These are phyloP conservation scores for Silvanus unidentatus DNA, from an alignment of 2,888 invertebrate species.

Conservation along the genomic window DNA sequence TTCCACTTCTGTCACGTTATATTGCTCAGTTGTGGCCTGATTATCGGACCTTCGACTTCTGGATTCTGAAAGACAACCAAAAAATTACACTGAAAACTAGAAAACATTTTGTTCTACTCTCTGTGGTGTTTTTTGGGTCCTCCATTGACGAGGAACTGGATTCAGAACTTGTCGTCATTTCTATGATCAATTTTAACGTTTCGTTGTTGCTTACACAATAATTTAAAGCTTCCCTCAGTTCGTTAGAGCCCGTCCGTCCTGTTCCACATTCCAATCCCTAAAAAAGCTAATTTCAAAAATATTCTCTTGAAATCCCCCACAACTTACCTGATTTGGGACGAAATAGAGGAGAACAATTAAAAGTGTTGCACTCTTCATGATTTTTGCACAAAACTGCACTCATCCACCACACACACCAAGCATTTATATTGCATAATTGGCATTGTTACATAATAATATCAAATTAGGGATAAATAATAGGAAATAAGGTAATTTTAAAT, in stretches of 20 bases:
- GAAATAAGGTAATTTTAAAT: no score
- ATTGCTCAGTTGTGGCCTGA: constrained; percentile 7
- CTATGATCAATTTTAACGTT: constrained; percentile 38
- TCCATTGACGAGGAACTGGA: constrained; percentile 8
- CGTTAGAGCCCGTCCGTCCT: constrained; percentile 18
- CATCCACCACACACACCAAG: neutral
- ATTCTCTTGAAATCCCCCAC: neutral
- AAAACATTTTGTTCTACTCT: neutral
- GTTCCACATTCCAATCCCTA: constrained; percentile 40
- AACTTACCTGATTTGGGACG: neutral
- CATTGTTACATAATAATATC: neutral
- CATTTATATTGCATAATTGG: neutral
- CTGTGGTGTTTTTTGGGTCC: neutral
- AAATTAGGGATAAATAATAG: no score
- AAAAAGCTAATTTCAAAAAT: constrained; percentile 6
- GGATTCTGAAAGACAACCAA: no score
- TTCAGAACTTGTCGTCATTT: constrained; percentile 13
- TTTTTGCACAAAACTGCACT: neutral
- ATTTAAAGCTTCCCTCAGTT: constrained; percentile 21
- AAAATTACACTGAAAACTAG: no score
- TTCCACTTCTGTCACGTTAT: constrained; percentile 4
- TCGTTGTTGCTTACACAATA: constrained; percentile 29
- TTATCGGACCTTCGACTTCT: no score
- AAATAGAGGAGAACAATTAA: neutral
- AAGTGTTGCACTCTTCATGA: neutral